Conservation (phyloP, 2,888 invertebrate genomes). For the Ennomos erosarius region DNA sequence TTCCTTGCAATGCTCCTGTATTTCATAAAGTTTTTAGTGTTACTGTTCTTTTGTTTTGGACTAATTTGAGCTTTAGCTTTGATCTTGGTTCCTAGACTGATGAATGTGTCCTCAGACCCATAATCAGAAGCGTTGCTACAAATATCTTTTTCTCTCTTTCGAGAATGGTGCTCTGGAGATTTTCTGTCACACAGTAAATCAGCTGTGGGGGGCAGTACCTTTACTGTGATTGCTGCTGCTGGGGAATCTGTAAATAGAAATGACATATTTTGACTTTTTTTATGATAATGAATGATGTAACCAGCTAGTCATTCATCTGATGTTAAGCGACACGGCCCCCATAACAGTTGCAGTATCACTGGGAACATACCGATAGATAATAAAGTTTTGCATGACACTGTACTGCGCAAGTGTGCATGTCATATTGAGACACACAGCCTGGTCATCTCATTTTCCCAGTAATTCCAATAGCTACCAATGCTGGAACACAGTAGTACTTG, state of each 20-base stretch:
- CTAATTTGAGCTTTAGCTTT: conserved; percentile 78
- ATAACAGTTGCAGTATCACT: too few species aligned
- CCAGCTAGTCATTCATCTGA: too few species aligned
- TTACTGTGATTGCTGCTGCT: conserved; percentile 55
- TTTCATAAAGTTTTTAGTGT: conserved; percentile 66
- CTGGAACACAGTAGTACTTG: too few species aligned
- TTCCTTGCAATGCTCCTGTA: conserved; percentile 69
- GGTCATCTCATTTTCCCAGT: too few species aligned
- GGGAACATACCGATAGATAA: too few species aligned
- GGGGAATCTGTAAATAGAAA: conserved; percentile 58
- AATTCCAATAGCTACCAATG: too few species aligned
- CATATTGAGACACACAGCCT: too few species aligned
- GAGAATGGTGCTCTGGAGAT: conserved; percentile 44
- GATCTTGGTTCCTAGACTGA: conserved; percentile 80
- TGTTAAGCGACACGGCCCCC: too few species aligned
- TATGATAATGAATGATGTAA: too few species aligned
- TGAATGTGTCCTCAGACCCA: conserved; percentile 80
- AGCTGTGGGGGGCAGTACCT: conserved; percentile 72
- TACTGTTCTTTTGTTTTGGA: conserved; percentile 62
- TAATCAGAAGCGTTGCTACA: conserved; percentile 79
- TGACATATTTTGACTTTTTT: too few species aligned
- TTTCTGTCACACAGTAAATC: conserved; percentile 63
- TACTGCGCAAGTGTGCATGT: too few species aligned
- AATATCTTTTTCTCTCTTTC: conserved; percentile 48
- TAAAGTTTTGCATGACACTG: too few species aligned